Base-by-base conservation (phyloP, 2,888 invertebrate genomes). In the Sycophila texana region DNA sequence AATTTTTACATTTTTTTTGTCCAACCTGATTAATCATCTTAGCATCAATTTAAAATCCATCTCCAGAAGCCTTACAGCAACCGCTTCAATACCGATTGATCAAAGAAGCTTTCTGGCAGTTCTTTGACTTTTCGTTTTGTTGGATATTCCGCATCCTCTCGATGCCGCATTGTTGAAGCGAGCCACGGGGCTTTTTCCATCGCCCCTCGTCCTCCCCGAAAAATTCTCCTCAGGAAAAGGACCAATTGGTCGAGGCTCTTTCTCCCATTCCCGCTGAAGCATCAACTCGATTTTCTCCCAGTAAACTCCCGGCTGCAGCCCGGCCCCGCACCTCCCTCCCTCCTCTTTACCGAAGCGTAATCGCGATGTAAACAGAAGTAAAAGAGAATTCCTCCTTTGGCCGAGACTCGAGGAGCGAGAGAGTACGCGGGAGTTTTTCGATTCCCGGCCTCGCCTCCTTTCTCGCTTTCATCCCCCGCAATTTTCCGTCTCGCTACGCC, bases 291-390 rank as follows among this genome's bases (percentile, higher is more conserved):
- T 78, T 67, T 73, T 61, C 30, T n/a, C 22, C 22, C 39, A 14
- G 26, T 60, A 60, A 22, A 26, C 60, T 26, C 39, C 39, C 39
- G 3, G 5, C 39, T 39, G 4, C 39, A 39, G 39, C 39, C 7
- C 39, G 5, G 5, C 39, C 0, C 26, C 26, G 26, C 12, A 51
- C 13, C 49, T 5, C 26, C 26, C 26, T 26, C 26, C 26, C 39
- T 5, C 39, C 39, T 53, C 16, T 39, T 61, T 67, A 5, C 51
- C 47, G 26, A n/a, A 66, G 14, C 47, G 51, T 73, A 72, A 77
- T 77, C 26, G 71, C 66, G 30, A 77, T 66, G 66, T 51, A 72
- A 66, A 66, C 57, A 47, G 53, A 63, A 20, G 20, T n/a, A 57
- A 65, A 57, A 39, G 49, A 18, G 60, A 49, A 63, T 63, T 26